These are phyloP conservation scores for Brachionus rotundiformis DNA, from an alignment of 1,140 invertebrate genomes.

Conservation along the genomic window DNA sequence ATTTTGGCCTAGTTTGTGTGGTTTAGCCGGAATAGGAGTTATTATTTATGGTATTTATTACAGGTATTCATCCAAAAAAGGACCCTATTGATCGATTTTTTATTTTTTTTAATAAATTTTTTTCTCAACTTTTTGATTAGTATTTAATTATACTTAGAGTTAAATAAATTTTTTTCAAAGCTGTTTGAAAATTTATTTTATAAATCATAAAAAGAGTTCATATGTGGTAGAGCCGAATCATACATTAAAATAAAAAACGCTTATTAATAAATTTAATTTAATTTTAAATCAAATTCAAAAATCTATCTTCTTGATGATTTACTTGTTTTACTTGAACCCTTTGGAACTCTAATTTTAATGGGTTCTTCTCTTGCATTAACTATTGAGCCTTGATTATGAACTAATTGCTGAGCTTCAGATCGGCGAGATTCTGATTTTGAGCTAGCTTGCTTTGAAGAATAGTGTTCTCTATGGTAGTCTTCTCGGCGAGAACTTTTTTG, in stretches of 20 bases:
- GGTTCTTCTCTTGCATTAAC: conserved; percentile 14
- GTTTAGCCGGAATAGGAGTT: neutral
- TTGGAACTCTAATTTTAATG: conserved; percentile 2
- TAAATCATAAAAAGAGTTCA: neutral
- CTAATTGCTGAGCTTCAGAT: conserved; percentile 29
- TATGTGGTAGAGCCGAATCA: neutral
- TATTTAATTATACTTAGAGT: neutral
- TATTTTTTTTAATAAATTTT: neutral
- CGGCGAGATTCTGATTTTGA: conserved; percentile 24
- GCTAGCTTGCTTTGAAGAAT: neutral
- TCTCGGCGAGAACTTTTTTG: neutral
- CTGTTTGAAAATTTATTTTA: conserved; percentile 6
- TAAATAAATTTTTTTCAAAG: neutral
- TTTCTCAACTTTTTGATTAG: neutral
- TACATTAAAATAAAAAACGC: neutral
- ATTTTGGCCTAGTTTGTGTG: conserved; percentile 12
- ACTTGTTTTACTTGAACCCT: neutral
- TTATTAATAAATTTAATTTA: neutral
- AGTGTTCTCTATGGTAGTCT: neutral
- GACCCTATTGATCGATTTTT: neutral
- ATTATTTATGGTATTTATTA: conserved; percentile 9
- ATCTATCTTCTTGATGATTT: conserved; percentile 42
- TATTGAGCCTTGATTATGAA: conserved; percentile 39
- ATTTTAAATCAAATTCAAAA: neutral
- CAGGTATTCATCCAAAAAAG: neutral